A percentile compares a stretch with the other conserved stretches of the same genome.
Conservation (phyloP, 2,888 invertebrate genomes). For the Lasioglossum morio region DNA sequence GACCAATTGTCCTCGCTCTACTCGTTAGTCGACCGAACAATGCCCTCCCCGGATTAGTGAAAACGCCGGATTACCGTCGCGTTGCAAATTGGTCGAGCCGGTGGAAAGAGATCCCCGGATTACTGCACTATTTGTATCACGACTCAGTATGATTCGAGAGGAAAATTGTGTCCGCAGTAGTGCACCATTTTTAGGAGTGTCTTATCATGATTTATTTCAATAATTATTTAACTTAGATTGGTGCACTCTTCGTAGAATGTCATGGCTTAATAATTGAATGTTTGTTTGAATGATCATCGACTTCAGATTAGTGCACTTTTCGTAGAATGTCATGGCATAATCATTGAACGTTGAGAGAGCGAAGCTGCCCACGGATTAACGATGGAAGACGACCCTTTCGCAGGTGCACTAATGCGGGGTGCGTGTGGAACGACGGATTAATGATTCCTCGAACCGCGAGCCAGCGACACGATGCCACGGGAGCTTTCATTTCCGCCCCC, state of each 20-base stretch:
- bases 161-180: neutral
- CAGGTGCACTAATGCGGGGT: neutral
- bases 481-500: constrained; percentile 55
- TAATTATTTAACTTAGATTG: no score
- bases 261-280: no score
- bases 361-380: neutral
- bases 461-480: constrained; percentile 1
- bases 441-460: neutral
- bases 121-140: neutral
- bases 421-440: neutral
- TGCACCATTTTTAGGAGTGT: neutral
- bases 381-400: neutral
- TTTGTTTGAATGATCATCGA: no score
- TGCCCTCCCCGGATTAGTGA: neutral
- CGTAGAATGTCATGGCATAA: neutral
- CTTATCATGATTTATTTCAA: no score
- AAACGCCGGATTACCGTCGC: neutral
- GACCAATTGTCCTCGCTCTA: neutral
- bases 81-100: neutral
- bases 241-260: neutral
- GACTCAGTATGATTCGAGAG: neutral
- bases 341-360: neutral
- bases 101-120: neutral
- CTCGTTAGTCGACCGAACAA: constrained; percentile 4
- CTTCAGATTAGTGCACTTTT: neutral